Base-by-base conservation (phyloP, 2,888 invertebrate genomes). In the Elmis aenea region DNA sequence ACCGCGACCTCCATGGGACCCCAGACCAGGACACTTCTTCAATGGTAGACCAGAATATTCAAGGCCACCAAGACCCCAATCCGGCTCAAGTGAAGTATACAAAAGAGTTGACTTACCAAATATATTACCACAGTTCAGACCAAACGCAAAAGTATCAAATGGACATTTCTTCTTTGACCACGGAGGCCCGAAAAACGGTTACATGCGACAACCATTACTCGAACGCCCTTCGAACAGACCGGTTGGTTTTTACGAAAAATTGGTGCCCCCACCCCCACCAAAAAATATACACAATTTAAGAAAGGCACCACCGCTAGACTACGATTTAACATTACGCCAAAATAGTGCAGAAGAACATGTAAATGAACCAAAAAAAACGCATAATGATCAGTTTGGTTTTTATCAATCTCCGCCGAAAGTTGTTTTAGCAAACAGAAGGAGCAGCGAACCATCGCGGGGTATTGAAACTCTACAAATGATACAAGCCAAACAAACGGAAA, bases 381-480 rank as follows among this genome's bases (percentile, higher is more conserved):
- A 6, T 8, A 8, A 18, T 8, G 18, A 18, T 18, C 18, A 8
- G 8, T 59, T 59, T 21, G 54, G 52, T 4, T 56, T 63, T 16
- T 28, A 35, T 23, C 59, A 62, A 40, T 59, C 60, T 2, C 64
- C 65, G 1, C 73, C 73, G 2, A 70, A 72, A 8, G 62, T 68
- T 9, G 64, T 72, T 1, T 52, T 72, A 15, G 61, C 69, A 0
- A 72, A 70, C 31, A 61, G 70, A 32, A 59, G 69, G 45, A 51
- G 64, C 2, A 57, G 60, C 20, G 63, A 74, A 3, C 71, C 75
- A 13, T 73, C 73, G 0, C n/a, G n/a, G n/a, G 69, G 70, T 40
- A 75, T 82, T 0, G 75, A 81, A 6, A 81, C 82, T 0, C 58
- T 82, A 16, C 83, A 83, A 64, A 82, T 83, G 83, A 71, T 83